Conservation (phyloP, 2,113 vertebrate species). For the Motacilla alba region DNA sequence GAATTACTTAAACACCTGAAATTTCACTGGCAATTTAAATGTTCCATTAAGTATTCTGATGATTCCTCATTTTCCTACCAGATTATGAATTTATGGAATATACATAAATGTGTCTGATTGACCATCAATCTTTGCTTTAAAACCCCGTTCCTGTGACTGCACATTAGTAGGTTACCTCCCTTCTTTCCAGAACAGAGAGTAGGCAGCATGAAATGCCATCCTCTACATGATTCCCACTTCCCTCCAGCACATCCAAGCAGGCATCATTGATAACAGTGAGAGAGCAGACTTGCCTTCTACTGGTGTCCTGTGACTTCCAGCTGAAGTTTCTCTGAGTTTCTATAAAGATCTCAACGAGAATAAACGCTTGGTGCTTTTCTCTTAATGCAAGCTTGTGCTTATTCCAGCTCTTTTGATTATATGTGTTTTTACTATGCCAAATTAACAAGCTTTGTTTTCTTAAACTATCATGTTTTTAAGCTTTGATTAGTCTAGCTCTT, state of each 20-base stretch:
- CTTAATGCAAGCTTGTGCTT: background rate
- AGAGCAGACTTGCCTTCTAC: background rate
- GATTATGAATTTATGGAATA: background rate
- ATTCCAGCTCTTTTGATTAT: background rate
- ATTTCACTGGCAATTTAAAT: constrained; percentile 3
- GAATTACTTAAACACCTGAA: background rate
- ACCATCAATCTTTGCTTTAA: background rate
- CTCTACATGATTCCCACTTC: background rate
- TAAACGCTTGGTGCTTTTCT: background rate
- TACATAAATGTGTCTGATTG: background rate
- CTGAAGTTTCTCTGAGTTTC: background rate
- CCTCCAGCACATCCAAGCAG: background rate
- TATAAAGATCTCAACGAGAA: background rate
- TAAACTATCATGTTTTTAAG: background rate
- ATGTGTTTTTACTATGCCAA: background rate
- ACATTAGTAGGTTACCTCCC: background rate
- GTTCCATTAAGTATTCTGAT: background rate
- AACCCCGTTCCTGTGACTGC: background rate
- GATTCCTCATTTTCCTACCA: background rate
- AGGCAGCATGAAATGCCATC: background rate
- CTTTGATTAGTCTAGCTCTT: constrained; percentile 15
- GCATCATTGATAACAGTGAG: background rate
- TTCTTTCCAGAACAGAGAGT: background rate
- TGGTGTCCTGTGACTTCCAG: background rate
- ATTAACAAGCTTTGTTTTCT: constrained; percentile 8